Base-by-base conservation (phyloP, 2,888 invertebrate species). In the Eupeodes luniger region DNA sequence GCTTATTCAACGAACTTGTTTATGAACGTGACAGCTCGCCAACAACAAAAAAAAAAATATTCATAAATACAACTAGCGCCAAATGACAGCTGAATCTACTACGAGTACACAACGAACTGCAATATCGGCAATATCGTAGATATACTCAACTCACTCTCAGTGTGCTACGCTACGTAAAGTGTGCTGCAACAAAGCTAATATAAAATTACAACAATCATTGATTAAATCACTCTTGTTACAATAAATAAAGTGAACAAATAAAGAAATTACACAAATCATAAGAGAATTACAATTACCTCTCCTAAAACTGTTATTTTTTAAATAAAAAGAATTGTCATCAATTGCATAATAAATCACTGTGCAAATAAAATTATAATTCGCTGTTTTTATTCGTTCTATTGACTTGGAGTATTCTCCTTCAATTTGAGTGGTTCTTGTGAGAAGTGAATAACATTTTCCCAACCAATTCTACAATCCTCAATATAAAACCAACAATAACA, bases 281-380 rank as follows among this genome's bases (percentile, higher is more conserved):
- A 78, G 74, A 19, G 74, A 82, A 75, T 67, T 82, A 83, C 86
- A 87, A 79, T 87, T 80, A 76, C 79, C 27, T 27, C 67, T 19
- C 57, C 66, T 27, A 16, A 19, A 57, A 66, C 12, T 34, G 5
- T 36, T 34, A 57, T 14, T 62, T 67, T 34, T 59, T 27, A 4
- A 14, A 27, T 34, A 53, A 11, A 67, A 40, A 44, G 40, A 61
- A 64, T 62, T 49, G 40, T 67, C 53, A 67, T 67, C 57, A 40
- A 67, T 87, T 87, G 83, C 83, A 83, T 80, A 87, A 83, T 72
- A 76, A 80, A 80, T 70, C 57, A 57, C 70, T 61, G 19, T 44
- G 14, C 36, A 59, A 49, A 61, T 51, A 53, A 27, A 27, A 51
- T 74, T 53, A 12, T 44, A 57, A 72, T 72, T 72, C 47, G 59